Evolutionary conservation across 2,797 vertebrate genomes (phyloP).

Genomic region (Selene dorsalis): DNA sequence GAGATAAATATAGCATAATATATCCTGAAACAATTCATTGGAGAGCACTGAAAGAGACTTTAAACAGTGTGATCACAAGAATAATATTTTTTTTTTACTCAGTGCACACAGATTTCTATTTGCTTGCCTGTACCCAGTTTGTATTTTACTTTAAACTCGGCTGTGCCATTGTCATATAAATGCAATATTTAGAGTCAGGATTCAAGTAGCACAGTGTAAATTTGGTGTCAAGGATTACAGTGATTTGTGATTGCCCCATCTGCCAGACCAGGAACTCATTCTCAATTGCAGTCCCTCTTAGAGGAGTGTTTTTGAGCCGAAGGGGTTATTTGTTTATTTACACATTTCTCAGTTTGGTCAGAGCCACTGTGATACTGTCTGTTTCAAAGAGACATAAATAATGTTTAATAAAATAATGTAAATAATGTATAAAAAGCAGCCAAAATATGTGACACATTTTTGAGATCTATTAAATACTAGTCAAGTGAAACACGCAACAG

Average conservation of each 20-base stretch:
- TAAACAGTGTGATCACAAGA: not conserved
- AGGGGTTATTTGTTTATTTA: constrained; percentile 7
- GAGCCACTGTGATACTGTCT: not conserved
- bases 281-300: not conserved
- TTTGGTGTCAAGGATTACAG: constrained; percentile 44
- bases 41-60: not conserved
- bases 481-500: not conserved
- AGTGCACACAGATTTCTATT: not conserved
- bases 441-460: not conserved
- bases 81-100: not conserved
- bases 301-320: not conserved
- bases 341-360: not conserved
- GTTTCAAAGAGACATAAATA: not conserved
- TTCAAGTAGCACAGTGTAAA: constrained; percentile 25
- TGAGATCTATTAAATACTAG: not conserved
- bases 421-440: not conserved
- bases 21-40: not conserved
- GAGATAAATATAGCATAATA: constrained; percentile 17
- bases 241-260: constrained; percentile 26
- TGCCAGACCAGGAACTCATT: constrained; percentile 1
- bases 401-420: not conserved
- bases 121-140: not conserved
- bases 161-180: constrained; percentile 21
- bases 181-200: constrained; percentile 32
- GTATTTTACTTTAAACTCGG: constrained; percentile 21